phyloP scores from a whole-genome alignment of 2,888 invertebrate genomes.

The Petrolisthes cinctipes region DNA sequence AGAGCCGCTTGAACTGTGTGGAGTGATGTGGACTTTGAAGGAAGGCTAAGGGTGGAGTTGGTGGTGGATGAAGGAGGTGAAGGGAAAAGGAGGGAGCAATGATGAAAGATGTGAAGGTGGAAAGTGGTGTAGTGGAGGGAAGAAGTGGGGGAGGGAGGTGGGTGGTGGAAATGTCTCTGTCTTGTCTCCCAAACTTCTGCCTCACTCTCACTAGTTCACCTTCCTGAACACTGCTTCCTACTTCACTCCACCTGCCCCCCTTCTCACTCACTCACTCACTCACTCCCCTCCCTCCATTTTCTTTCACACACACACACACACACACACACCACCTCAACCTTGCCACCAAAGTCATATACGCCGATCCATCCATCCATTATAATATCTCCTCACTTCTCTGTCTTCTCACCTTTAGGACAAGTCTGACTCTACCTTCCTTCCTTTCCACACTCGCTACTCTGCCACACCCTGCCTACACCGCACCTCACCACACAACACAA shows the following conservation, averaged over 20 bases:
- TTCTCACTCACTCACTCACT: constrained; percentile 10
- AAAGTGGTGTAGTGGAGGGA: neutral
- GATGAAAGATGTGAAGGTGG: neutral
- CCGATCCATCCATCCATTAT: neutral
- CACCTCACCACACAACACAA: too few relatives aligned
- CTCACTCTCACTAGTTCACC: neutral
- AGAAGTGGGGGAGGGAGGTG: neutral
- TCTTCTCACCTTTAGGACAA: too few relatives aligned
- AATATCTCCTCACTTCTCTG: neutral
- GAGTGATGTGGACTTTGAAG: neutral
- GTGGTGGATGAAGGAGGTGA: neutral
- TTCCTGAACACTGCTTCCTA: neutral
- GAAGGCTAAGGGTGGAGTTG: neutral
- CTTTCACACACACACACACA: neutral
- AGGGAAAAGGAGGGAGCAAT: neutral
- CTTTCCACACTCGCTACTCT: too few relatives aligned
- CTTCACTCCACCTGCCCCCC: neutral
- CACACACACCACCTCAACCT: neutral
- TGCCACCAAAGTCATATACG: neutral
- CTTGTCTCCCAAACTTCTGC: neutral
- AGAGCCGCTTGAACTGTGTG: neutral
- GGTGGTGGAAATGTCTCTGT: neutral
- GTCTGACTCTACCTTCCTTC: too few relatives aligned
- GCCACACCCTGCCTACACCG: too few relatives aligned
- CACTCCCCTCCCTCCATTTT: neutral